Evolutionary conservation across 2,797 vertebrate species (phyloP), one percentile per base, ranked within the genome.

Genomic region (Lycodopsis pacificus): DNA sequence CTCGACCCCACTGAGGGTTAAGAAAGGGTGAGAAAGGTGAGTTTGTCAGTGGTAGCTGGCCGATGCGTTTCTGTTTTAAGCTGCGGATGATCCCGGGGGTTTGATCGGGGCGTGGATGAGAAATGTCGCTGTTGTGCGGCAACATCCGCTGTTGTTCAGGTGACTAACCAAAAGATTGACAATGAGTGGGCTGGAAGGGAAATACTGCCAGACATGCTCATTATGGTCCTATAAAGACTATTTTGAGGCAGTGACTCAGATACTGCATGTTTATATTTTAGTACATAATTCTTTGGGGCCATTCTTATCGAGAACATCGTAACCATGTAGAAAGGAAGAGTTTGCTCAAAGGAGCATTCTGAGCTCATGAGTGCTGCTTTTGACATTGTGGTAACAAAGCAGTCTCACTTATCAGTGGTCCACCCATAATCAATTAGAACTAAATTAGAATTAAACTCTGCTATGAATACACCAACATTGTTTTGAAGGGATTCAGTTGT

Each of bases 1-100:
- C 80, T 27, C 3, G 30, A 72, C 71, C 69, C 88, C 89, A 42
- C 67, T 85, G 90, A 79, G 90, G 83, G 58, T 89, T 92, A 73
- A 84, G 77, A 91, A 92, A 93, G 90, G 91, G 85, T 94, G 92
- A 91, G 93, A 95, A 93, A 94, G 92, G 92, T 92, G 92, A 93
- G 89, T 76, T 79, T 66, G 88, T 82, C 87, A 88, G 80, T 88
- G 82, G 85, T 73, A 76, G 80, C 70, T 27, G 69, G 73, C 76
- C 27, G 17, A 70, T 88, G 86, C 85, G 91, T 92, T 91, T 91
- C 76, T 90, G 76, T 82, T 92, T 83, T 77, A 71, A 76, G 73
- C 84, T 49, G 56, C 3, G 70, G 87, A 85, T 75, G 86, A 87
- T 89, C 91, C 89, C 84, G 22, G 71, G 89, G 88, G 91, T 80